Base-by-base conservation (phyloP, 2,113 vertebrate genomes). In the Riparia riparia region DNA sequence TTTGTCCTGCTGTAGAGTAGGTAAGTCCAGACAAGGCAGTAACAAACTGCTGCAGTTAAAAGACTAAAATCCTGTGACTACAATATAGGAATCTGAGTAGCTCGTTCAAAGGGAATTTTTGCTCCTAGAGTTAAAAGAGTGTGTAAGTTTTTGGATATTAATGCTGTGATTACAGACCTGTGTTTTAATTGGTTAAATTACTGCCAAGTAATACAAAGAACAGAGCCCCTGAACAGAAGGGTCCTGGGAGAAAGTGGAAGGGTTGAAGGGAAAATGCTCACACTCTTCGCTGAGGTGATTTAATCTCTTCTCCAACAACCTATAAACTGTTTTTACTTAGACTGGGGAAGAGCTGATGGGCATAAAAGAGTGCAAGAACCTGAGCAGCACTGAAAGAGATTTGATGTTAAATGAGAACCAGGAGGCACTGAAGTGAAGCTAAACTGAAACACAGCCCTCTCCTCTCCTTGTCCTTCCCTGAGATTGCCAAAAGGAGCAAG, bases 401-500 rank as follows among this genome's bases (percentile, higher is more conserved):
- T 91, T 69, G 88, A 42, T 94, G 82, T 72, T 94, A 95, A 91
- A 95, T 93, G 74, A 94, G 66, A 92, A 94, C 68, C 92, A 96
- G 84, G 63, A 91, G 87, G 32, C 26, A 6, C 61, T 82, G 78
- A 85, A 76, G 78, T 85, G 70, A 56, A 91, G 68, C 94, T 90
- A 53, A 91, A 90, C 41, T 76, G 78, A 87, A 96, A 51, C 87
- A 57, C 68, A 76, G 78, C 69, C 26, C 32, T 58, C n/a, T 74
- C 29, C 29, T 74, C 61, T 65, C 42, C 50, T 42, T 17, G 42
- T 44, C 51, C 85, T 91, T 54, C 39, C 44, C 61, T 60, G 60
- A 71, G 32, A 19, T 14, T 51, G 32, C 32, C 61, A 47, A 6
- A 53, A 94, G 73, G 56, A 69, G 20, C 41, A 68, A 71, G 17